Evolutionary conservation across 2,888 invertebrate genomes (phyloP).

Genomic region (Hemistola chrysoprasaria): DNA sequence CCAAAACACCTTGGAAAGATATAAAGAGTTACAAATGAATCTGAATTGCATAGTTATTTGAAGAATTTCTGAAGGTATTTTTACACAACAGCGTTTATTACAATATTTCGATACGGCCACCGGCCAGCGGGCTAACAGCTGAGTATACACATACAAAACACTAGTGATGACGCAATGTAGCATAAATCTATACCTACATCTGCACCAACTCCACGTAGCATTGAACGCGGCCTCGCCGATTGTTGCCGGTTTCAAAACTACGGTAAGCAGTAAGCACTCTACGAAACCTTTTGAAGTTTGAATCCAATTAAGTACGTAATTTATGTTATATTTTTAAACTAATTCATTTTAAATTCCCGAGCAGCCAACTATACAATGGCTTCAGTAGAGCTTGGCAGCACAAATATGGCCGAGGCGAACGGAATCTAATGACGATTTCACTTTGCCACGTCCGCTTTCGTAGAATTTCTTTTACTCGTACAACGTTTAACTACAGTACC

Average conservation of each 20-base stretch:
- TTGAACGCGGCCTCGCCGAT: conserved; percentile 70
- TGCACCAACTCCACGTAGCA: conserved; percentile 45
- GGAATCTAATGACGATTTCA: conserved; percentile 33
- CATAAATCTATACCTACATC: conserved; percentile 20
- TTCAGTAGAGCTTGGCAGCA: conserved; percentile 1
- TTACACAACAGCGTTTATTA: conserved; percentile 35
- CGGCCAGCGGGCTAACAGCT: conserved; percentile 46
- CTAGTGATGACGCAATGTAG: conserved; percentile 22
- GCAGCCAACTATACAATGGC: too few species aligned
- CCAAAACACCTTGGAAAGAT: too few species aligned
- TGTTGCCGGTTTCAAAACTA: conserved; percentile 49
- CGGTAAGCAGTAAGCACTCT: conserved; percentile 26
- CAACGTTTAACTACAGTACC: too few species aligned
- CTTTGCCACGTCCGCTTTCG: conserved; percentile 31
- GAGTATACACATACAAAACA: conserved; percentile 40
- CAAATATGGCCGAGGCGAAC: conserved; percentile 24
- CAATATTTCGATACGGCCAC: conserved; percentile 40
- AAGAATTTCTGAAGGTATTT: conserved; percentile 25
- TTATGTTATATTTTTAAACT: too few species aligned
- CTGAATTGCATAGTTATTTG: too few species aligned
- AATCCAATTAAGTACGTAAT: too few species aligned
- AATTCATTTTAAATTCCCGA: too few species aligned
- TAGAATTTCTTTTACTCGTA: conserved; percentile 33
- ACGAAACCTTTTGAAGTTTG: too few species aligned
- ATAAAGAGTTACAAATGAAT: too few species aligned